A percentile compares a stretch with the other conserved stretches of the same genome.
Conservation (phyloP, 2,113 vertebrate species). For the Odocoileus virginianus region DNA sequence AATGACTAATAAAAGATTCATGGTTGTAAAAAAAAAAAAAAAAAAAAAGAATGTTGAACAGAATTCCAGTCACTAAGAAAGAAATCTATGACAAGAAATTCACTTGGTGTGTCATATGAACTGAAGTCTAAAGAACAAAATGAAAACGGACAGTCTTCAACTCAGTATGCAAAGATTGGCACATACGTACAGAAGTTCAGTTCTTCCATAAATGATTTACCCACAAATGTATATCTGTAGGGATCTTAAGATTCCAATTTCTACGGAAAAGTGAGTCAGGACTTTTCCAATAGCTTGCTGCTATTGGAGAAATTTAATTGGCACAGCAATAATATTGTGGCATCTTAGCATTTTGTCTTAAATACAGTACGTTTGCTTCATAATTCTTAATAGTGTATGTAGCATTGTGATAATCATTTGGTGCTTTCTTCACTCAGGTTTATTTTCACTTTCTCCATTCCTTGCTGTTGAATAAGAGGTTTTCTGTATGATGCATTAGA, state of each 20-base stretch:
- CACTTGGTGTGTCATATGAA: background rate
- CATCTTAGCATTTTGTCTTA: background rate
- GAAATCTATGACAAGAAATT: background rate
- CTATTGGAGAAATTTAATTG: background rate
- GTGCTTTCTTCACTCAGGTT: background rate
- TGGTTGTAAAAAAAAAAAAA: too few relatives aligned
- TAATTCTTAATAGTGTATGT: background rate
- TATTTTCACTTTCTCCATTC: slow-evolving; percentile 7
- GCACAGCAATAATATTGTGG: background rate
- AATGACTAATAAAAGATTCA: too few relatives aligned
- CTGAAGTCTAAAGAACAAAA: background rate
- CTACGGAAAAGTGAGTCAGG: background rate
- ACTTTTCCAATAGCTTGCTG: background rate
- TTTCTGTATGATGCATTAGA: background rate
- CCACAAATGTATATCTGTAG: background rate
- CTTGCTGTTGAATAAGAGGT: background rate
- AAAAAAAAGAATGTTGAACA: background rate
- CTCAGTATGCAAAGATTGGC: background rate
- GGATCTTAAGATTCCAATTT: background rate
- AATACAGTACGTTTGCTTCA: background rate
- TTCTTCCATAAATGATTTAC: background rate
- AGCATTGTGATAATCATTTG: background rate
- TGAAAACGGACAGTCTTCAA: background rate
- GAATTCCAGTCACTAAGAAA: background rate
- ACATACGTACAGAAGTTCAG: background rate